Evolutionary conservation across 2,113 vertebrate genomes (phyloP), one percentile per base, ranked within the genome.

Genomic region (Vidua chalybeata): DNA sequence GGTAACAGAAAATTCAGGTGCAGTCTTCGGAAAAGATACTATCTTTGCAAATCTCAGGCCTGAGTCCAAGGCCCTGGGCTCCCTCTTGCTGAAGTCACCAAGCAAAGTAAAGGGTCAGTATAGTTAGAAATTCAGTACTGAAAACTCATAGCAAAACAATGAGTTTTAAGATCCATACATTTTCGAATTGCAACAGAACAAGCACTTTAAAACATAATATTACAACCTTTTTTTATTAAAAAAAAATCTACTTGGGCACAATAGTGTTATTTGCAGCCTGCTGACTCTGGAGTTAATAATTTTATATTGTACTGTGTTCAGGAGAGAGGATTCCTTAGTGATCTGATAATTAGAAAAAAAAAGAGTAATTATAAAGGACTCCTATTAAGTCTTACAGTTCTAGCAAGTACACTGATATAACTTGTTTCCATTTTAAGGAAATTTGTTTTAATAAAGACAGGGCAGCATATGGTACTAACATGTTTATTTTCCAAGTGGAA

Each of bases 401-500:
- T 35, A 68, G 58, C n/a, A 91, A 39, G 19, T 16, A 59, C 4
- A 10, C 43, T 33, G 33, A 83, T 31, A 55, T 10, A 68, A 45
- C 62, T 78, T 74, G 41, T n/a, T 83, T 76, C 64, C 61, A 78
- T 66, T 78, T 72, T 31, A 43, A 79, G 28, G 20, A 93, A 93
- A 92, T 59, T 87, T 91, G 46, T 73, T 94, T 92, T 63, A 94
- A 73, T 72, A 59, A 90, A 96, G 51, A 76, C 31, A 24, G 39
- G 75, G 69, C 68, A 92, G 76, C 95, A 94, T 94, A 93, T 92
- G 94, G 93, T 69, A 91, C 41, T 49, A 85, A 52, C 81, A 52
- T 69, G 73, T 82, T 96, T 95, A 83, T 77, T 93, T 94, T 92
- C 46, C 90, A 90, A 94, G 76, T 39, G 49, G 75, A 56, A 81